These are phyloP conservation scores for Eospalax fontanierii DNA, from an alignment of 2,797 vertebrate genomes.

Conservation along the genomic window DNA sequence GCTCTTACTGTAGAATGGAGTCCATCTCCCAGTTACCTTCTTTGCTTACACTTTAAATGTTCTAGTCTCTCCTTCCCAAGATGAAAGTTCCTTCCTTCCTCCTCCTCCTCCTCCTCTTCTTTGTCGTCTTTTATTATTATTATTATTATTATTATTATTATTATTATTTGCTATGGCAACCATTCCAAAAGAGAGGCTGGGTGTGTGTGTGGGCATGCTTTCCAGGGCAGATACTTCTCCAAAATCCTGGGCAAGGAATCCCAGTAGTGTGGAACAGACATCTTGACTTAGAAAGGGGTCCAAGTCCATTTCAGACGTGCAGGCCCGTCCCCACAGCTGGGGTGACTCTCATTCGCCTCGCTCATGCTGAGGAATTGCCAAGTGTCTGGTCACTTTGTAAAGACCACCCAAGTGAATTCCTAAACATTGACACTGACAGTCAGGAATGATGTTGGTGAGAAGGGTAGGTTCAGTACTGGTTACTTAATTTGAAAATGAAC, in stretches of 20 bases:
- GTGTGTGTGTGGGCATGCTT: background rate
- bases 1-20: background rate
- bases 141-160: no score
- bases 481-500: conserved; percentile 4
- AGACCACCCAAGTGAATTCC: background rate
- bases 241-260: background rate
- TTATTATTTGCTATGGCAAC: background rate
- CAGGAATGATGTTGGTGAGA: background rate
- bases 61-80: background rate
- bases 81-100: no score
- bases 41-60: background rate
- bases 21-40: no score
- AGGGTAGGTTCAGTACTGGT: background rate
- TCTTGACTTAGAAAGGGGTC: background rate
- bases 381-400: background rate
- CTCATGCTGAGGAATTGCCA: background rate
- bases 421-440: no score
- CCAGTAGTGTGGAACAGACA: no score
- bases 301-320: background rate
- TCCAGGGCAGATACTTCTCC: background rate
- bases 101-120: no score
- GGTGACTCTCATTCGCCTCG: background rate
- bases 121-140: no score
- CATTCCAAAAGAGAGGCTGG: background rate
- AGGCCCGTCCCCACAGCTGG: background rate